Conservation (phyloP, 2,113 vertebrate genomes). For the Campylorhamphus procurvoides region DNA sequence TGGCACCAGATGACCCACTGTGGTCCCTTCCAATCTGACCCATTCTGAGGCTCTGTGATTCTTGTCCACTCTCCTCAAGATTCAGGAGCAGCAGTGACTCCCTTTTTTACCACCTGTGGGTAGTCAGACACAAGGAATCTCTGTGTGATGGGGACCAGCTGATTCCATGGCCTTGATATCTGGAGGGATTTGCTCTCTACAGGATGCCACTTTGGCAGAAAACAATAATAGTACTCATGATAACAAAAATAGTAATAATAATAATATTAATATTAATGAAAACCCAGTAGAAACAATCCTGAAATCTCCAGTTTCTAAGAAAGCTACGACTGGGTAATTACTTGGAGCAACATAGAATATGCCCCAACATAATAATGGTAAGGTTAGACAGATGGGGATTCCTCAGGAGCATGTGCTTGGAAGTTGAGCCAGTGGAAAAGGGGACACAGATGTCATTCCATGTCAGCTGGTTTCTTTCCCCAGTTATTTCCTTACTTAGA, state of each 20-base stretch:
- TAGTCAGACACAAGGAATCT: background rate
- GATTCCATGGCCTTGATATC: background rate
- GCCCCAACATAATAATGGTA: background rate
- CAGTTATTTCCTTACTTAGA: background rate
- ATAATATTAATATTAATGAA: background rate
- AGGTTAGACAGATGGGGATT: background rate
- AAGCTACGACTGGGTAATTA: background rate
- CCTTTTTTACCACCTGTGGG: background rate
- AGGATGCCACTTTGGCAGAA: background rate
- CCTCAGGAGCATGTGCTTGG: background rate
- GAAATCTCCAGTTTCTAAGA: background rate
- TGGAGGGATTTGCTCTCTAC: background rate
- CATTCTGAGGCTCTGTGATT: background rate
- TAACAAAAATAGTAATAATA: background rate
- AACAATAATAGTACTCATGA: background rate
- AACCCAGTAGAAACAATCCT: background rate
- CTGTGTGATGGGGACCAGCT: fast-evolving
- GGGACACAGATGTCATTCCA: background rate
- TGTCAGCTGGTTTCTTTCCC: background rate
- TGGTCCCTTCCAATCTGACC: background rate
- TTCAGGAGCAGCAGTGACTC: background rate
- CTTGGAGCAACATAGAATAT: background rate
- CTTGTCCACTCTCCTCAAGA: background rate
- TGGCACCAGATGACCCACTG: background rate
- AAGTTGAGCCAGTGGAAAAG: background rate